A percentile compares a stretch with the other conserved stretches of the same genome.
These are phyloP conservation scores for Eptatretus burgeri DNA, from an alignment of 2,113 vertebrate genomes.

Conservation along the genomic window DNA sequence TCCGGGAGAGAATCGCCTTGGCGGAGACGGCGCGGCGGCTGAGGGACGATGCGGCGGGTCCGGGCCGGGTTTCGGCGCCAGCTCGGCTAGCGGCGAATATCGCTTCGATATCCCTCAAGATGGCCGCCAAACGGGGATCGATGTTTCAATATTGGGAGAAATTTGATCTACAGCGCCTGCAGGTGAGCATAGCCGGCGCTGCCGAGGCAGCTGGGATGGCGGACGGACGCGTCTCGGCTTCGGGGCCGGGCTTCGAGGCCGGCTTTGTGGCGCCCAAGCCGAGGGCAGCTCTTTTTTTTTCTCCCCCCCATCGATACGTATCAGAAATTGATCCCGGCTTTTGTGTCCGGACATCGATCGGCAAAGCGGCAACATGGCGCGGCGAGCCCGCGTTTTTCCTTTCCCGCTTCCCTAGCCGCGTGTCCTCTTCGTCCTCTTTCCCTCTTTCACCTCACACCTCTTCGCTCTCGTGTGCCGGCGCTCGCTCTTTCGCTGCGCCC, in stretches of 20 bases:
- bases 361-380: background rate
- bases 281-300: constrained; percentile 11
- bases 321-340: constrained; percentile 45
- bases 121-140: constrained; percentile 95
- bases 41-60: too few relatives aligned
- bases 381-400: constrained; percentile 1
- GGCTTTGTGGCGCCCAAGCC: background rate
- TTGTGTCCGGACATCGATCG: background rate
- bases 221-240: constrained; percentile 12
- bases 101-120: constrained; percentile 73
- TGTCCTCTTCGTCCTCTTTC: background rate
- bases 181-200: constrained; percentile 28
- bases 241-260: constrained; percentile 8
- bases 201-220: constrained; percentile 8
- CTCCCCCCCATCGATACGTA: constrained; percentile 44
- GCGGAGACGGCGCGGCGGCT: background rate
- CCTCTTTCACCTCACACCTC: constrained; percentile 9
- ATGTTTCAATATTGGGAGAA: constrained; percentile 81
- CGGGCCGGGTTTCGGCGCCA: background rate
- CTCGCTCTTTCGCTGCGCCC: background rate
- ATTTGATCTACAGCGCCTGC: constrained; percentile 73
- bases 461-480: constrained; percentile 7
- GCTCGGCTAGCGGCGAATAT: constrained; percentile 17
- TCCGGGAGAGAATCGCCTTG: background rate
- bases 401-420: background rate